These are phyloP conservation scores for Panurus biarmicus DNA, from an alignment of 2,113 vertebrate genomes.

Conservation along the genomic window DNA sequence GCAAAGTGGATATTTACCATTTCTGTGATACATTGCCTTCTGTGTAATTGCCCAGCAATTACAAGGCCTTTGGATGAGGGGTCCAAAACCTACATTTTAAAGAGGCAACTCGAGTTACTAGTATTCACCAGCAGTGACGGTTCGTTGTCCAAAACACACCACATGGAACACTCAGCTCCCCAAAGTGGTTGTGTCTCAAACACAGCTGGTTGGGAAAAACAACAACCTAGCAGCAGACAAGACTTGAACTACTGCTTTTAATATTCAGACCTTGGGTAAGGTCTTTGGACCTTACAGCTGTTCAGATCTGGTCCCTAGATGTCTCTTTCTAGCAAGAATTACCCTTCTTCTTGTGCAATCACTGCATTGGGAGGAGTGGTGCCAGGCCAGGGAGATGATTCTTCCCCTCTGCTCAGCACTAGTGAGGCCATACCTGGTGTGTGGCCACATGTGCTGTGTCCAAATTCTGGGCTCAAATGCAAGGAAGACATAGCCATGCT, in stretches of 20 bases:
- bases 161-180: not conserved
- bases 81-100: not conserved
- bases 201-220: not conserved
- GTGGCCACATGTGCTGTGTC: not conserved
- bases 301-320: not conserved
- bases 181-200: not conserved
- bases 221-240: not conserved
- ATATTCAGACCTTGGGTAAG: not conserved
- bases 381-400: not conserved
- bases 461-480: not conserved
- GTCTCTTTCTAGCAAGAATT: not conserved
- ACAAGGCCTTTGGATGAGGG: not conserved
- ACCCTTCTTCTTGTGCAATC: not conserved
- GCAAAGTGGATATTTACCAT: not conserved
- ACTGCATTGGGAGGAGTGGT: not conserved
- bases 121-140: not conserved
- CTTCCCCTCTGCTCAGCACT: not conserved
- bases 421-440: not conserved
- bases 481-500: not conserved
- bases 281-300: not conserved
- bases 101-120: not conserved
- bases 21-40: not conserved
- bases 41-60: not conserved
- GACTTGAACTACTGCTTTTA: not conserved
- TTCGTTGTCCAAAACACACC: not conserved